Percentiles rank a stretch among this genome's conserved stretches.
Conservation (phyloP, 2,888 invertebrate species). For the Drosophila kambysellisi region DNA sequence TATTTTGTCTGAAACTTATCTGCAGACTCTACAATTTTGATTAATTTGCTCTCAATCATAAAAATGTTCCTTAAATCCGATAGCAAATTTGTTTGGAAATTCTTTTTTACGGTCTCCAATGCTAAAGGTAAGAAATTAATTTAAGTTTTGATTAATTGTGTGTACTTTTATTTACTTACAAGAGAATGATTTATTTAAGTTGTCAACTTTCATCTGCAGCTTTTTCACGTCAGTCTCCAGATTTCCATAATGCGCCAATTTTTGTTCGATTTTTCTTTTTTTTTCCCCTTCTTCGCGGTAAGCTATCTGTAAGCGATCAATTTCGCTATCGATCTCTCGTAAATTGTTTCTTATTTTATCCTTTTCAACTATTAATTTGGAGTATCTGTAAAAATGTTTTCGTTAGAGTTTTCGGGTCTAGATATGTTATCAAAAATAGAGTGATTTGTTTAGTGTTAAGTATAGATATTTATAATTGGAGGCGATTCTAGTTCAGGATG, state of each 20-base stretch:
- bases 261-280: conserved; percentile 66
- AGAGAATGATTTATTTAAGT: conserved; percentile 44
- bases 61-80: conserved; percentile 19
- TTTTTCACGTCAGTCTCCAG: conserved; percentile 57
- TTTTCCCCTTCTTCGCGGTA: conserved; percentile 38
- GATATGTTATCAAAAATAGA: too few species aligned
- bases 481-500: background rate
- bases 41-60: conserved; percentile 33
- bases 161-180: conserved; percentile 49
- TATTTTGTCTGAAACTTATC: conserved; percentile 4
- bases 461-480: too few species aligned
- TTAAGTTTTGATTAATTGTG: background rate
- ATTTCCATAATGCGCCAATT: conserved; percentile 48
- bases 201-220: conserved; percentile 53
- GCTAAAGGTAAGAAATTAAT: conserved; percentile 21
- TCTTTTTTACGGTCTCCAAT: conserved; percentile 25
- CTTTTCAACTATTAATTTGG: conserved; percentile 73
- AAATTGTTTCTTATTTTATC: conserved; percentile 56
- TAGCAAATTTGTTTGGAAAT: conserved; percentile 16
- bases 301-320: conserved; percentile 56
- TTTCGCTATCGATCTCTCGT: conserved; percentile 47
- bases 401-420: too few species aligned
- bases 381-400: conserved; percentile 68
- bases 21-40: background rate
- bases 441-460: too few species aligned